Base-by-base conservation (phyloP, 2,888 invertebrate species). In the Eremobia ochroleuca region DNA sequence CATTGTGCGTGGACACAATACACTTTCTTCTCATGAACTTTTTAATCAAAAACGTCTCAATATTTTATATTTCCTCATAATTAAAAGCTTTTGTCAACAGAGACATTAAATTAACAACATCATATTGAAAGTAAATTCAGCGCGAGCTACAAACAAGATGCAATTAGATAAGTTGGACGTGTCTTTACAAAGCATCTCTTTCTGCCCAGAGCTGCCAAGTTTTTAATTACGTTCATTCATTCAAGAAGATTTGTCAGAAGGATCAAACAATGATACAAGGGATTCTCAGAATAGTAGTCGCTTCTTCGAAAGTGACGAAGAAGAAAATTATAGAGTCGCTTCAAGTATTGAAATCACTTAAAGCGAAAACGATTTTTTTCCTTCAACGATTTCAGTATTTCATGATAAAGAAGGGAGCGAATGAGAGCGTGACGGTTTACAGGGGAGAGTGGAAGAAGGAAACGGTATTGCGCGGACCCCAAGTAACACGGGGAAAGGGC, bases 191-290 rank as follows among this genome's bases (percentile, higher is more conserved):
- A 75, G 74, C 83, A 75, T 74, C 81, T 83, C 77, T 87, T 87
- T 79, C 66, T 73, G 31, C 34, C 18, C 72, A 15, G 83, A 70
- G 73, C 75, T 79, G 31, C 67, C 73, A 87, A 84, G 84, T 90
- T 90, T 90, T 91, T 90, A 91, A 90, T 91, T 88, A 86, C 85
- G 77, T 77, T 85, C 74, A 73, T 74, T 55, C 49, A 11, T 13
- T 4, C 62, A n/a, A 0, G 4, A 8, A 75, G 21, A 40, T 25
- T 66, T 1, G 4, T 40, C 73, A 82, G 82, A 84, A 84, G 70
- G 25, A 59, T 21, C 31, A 43, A 43, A 15, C 43, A 15, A 15
- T 43, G 43, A 43, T 43, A 15, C 15, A 43, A 43, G 43, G 15
- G 43, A 43, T 4, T 15, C 15, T 43, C 43, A 43, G 13, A 13